A percentile compares a stretch with the other conserved stretches of the same genome.
Evolutionary conservation across 2,888 invertebrate species (phyloP).

Genomic region (Hydraecia micacea): DNA sequence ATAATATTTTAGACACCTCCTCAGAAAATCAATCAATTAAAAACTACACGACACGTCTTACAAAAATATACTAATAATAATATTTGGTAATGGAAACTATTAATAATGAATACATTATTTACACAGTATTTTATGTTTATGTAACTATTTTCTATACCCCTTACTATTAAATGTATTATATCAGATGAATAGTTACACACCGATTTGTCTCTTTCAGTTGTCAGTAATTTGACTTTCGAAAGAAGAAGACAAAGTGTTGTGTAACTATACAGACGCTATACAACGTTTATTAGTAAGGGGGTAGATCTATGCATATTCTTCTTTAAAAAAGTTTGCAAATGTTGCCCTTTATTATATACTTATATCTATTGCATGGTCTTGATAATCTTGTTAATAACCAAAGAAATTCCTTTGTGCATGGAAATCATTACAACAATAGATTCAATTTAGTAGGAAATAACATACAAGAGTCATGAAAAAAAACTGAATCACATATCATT

Average conservation of each 20-base stretch:
- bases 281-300: no score
- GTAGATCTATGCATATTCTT: slow-evolving; percentile 21
- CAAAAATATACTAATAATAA: slow-evolving; percentile 30
- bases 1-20: background rate
- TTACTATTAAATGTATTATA: no score
- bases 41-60: slow-evolving; percentile 4
- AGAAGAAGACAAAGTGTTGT: no score
- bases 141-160: slow-evolving; percentile 2
- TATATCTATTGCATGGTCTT: slow-evolving; percentile 55
- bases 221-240: no score
- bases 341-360: slow-evolving; percentile 8
- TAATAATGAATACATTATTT: slow-evolving; percentile 87
- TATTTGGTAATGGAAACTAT: slow-evolving; percentile 50
- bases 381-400: slow-evolving; percentile 14
- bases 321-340: background rate
- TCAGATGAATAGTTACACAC: no score
- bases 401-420: slow-evolving; percentile 53
- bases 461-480: slow-evolving; percentile 56
- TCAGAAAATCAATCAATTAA: background rate
- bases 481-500: background rate
- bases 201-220: no score
- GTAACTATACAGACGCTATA: no score
- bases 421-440: slow-evolving; percentile 29
- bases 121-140: slow-evolving; percentile 49
- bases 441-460: slow-evolving; percentile 41